Conservation (phyloP, 2,797 vertebrate genomes). For the Coranthus polyacanthus region DNA sequence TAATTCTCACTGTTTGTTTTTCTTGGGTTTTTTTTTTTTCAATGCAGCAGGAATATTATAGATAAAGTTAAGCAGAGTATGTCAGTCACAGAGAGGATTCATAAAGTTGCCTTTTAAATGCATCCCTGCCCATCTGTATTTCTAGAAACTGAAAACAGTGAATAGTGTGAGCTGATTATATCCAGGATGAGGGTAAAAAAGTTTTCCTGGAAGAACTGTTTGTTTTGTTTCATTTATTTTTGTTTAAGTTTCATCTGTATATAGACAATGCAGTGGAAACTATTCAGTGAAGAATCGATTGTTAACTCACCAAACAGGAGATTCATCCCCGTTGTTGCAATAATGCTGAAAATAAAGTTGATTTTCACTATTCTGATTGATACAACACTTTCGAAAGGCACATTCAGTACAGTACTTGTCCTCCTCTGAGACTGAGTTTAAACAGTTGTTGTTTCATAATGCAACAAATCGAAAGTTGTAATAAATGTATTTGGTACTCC, state of each 20-base stretch:
- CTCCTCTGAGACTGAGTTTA: conserved; percentile 56
- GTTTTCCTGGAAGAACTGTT: too few species aligned
- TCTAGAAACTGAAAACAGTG: background rate
- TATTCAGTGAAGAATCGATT: background rate
- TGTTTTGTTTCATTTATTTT: background rate
- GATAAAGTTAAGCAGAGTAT: conserved; percentile 24
- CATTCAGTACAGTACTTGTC: conserved; percentile 79
- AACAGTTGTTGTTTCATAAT: conserved; percentile 58
- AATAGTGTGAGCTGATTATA: conserved; percentile 12
- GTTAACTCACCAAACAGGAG: conserved; percentile 6
- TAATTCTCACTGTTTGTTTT: conserved; percentile 6
- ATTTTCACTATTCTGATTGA: conserved; percentile 55
- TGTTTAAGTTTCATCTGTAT: too few species aligned
- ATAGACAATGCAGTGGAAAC: background rate
- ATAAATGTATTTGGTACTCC: conserved; percentile 48
- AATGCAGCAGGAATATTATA: conserved; percentile 10
- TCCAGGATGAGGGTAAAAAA: conserved; percentile 7
- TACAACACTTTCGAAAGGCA: conserved; percentile 80
- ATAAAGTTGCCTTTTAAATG: conserved; percentile 1
- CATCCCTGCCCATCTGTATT: background rate
- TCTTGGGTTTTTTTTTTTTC: background rate
- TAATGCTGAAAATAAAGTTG: conserved; percentile 10
- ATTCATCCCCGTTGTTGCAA: background rate
- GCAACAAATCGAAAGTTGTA: conserved; percentile 58
- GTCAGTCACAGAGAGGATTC: conserved; percentile 20